phyloP scores from a whole-genome alignment of 2,797 vertebrate genomes.

The Myotis myotis region DNA sequence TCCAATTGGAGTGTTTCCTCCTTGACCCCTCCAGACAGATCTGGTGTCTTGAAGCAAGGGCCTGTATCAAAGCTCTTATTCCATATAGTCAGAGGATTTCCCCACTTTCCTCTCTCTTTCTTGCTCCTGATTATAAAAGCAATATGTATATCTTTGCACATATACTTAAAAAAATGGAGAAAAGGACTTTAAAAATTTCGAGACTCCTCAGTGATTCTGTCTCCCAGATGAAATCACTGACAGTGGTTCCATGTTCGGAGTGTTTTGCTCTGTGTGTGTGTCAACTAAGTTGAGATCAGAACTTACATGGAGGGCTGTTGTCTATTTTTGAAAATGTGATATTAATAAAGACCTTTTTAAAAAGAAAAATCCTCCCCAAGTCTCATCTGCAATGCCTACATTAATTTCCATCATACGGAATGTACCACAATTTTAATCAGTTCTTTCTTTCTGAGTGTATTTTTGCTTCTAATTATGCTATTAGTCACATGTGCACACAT shows the following conservation, averaged over 20 bases:
- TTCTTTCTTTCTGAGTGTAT: not conserved
- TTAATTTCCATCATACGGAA: not conserved
- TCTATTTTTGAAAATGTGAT: not conserved
- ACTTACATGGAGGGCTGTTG: not conserved
- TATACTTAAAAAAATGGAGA: not conserved
- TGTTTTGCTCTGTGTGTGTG: not conserved
- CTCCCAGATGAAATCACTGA: not conserved
- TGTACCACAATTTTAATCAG: not conserved
- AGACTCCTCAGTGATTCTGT: not conserved
- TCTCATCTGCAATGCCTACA: not conserved
- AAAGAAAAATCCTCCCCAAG: not conserved
- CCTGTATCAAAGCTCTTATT: not conserved
- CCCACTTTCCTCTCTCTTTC: not conserved
- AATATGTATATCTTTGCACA: not conserved
- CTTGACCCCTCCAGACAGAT: not conserved
- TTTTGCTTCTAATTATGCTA: constrained; percentile 20
- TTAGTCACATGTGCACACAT: not conserved
- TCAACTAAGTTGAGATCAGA: not conserved
- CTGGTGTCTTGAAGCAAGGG: not conserved
- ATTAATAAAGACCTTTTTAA: not conserved
- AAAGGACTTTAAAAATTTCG: not conserved
- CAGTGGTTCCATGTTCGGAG: not conserved
- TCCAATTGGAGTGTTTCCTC: not conserved
- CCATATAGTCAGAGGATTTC: not conserved
- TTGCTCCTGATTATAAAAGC: not conserved